A percentile compares a stretch with the other conserved stretches of the same genome.
Conservation (phyloP, 2,888 invertebrate species). For the Argyresthia goedartella region DNA sequence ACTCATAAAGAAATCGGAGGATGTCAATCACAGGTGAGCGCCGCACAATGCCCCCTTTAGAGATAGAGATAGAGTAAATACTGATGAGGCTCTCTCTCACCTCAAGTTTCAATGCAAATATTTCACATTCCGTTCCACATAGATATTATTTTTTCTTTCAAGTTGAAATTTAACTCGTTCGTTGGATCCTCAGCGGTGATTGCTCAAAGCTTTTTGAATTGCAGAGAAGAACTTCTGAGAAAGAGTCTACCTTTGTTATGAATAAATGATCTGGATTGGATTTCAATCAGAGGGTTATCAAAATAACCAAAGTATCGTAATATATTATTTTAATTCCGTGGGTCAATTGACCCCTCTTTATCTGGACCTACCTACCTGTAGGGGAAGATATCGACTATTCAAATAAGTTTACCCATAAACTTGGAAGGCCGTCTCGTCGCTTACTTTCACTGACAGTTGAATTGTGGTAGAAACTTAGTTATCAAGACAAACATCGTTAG, state of each 20-base stretch:
- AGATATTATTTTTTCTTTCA: conserved; percentile 42
- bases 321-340: neutral
- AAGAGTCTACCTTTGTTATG: neutral
- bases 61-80: too few species aligned
- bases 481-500: conserved; percentile 43
- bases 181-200: conserved; percentile 29
- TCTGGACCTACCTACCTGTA: neutral
- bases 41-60: neutral
- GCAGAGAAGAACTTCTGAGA: conserved; percentile 20
- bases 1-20: conserved; percentile 32
- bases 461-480: conserved; percentile 32
- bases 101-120: conserved; percentile 29
- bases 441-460: conserved; percentile 25
- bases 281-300: too few species aligned
- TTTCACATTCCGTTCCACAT: conserved; percentile 43
- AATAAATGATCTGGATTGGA: too few species aligned
- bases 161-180: neutral
- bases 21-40: conserved; percentile 16
- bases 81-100: conserved; percentile 14
- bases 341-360: neutral
- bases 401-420: conserved; percentile 18
- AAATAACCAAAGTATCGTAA: too few species aligned
- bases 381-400: neutral
- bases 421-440: conserved; percentile 21
- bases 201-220: conserved; percentile 37